Conservation (phyloP, 2,888 invertebrate genomes). For the Carabus problematicus region DNA sequence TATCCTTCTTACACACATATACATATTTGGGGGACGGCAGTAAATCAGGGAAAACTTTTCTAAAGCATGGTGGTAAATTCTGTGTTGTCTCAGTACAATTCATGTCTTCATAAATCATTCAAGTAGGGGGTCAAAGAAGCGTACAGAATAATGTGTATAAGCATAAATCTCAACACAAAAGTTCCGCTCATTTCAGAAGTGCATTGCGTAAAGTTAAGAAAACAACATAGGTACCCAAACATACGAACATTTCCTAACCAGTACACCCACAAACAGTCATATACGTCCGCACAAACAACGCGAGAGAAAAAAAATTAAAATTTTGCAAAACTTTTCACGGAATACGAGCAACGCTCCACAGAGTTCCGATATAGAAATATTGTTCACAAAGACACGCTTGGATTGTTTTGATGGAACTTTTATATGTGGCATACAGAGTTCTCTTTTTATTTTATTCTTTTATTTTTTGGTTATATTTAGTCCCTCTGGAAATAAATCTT, state of each 20-base stretch:
- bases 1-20: slow-evolving; percentile 5
- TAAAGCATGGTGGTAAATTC: slow-evolving; percentile 24
- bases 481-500: too few species aligned
- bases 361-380: too few species aligned
- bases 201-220: neutral
- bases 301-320: neutral
- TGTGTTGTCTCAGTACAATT: slow-evolving; percentile 16
- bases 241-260: neutral
- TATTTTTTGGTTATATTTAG: too few species aligned
- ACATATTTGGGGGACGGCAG: slow-evolving; percentile 11
- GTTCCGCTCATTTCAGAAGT: neutral
- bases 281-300: too few species aligned
- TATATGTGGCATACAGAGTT: too few species aligned
- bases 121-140: slow-evolving; percentile 16
- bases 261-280: too few species aligned
- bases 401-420: too few species aligned
- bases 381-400: too few species aligned
- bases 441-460: too few species aligned
- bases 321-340: too few species aligned
- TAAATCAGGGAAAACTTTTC: slow-evolving; percentile 28
- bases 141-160: slow-evolving; percentile 4
- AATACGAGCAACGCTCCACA: too few species aligned
- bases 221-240: neutral
- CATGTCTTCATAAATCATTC: slow-evolving; percentile 17
- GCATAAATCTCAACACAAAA: neutral